phyloP scores from a whole-genome alignment of 2,797 vertebrate genomes.

The Neomorphus geoffroyi region DNA sequence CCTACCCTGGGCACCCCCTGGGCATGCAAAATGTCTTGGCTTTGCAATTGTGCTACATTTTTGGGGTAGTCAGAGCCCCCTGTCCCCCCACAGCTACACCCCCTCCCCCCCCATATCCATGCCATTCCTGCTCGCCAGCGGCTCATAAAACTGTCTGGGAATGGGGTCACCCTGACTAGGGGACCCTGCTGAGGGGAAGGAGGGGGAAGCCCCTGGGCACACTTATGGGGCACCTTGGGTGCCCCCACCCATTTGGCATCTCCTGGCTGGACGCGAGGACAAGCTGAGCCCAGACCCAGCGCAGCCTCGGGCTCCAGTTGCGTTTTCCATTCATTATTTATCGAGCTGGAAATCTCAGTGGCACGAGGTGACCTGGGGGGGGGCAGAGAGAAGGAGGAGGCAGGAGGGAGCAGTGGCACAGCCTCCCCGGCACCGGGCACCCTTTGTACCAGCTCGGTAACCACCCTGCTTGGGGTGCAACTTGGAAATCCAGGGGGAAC shows the following conservation, averaged over 20 bases:
- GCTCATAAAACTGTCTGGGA: not conserved
- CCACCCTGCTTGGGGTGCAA: not conserved
- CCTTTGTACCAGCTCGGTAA: not conserved
- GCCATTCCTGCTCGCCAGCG: rapidly evolving
- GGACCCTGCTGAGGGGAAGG: rapidly evolving
- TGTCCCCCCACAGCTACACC: not conserved
- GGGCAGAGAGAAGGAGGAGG: not conserved
- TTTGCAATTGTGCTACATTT: not conserved
- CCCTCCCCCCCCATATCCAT: rapidly evolving
- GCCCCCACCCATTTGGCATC: not conserved
- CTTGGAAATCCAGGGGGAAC: not conserved
- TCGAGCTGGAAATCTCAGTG: slow-evolving; percentile 51
- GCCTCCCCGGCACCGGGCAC: not conserved
- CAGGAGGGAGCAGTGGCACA: not conserved
- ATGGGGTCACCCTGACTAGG: not conserved
- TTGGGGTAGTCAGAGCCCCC: not conserved
- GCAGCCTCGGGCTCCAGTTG: slow-evolving; percentile 36
- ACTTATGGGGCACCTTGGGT: not conserved
- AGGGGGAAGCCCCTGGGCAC: rapidly evolving
- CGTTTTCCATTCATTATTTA: slow-evolving; percentile 69
- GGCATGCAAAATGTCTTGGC: not conserved
- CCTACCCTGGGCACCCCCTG: not conserved
- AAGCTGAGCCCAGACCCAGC: not conserved
- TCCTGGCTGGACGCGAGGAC: not conserved
- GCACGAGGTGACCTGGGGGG: not conserved